Evolutionary conservation across 2,113 vertebrate genomes (phyloP).

Genomic region (Lophius piscatorius): DNA sequence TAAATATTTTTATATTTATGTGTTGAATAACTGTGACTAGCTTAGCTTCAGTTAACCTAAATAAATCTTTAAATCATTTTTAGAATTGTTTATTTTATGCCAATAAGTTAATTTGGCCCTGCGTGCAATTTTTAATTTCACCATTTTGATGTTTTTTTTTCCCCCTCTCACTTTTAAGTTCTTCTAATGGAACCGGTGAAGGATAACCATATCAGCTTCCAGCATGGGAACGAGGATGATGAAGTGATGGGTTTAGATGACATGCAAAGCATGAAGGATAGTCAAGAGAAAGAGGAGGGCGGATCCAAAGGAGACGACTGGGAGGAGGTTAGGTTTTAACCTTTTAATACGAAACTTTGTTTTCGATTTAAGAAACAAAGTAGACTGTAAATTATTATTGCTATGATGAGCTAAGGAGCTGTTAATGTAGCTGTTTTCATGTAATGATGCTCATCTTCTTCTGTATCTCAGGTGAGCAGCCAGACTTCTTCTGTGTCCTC

Average conservation of each 20-base stretch:
- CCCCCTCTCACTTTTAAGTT: slow-evolving; percentile 14
- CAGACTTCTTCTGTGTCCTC: slow-evolving; percentile 90
- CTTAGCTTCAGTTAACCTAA: background rate
- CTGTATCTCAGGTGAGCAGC: slow-evolving; percentile 79
- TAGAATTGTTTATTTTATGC: accelerated
- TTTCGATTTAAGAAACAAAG: background rate
- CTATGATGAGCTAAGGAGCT: background rate
- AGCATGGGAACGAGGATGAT: slow-evolving; percentile 12
- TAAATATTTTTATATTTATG: too few species aligned
- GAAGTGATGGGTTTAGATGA: slow-evolving; percentile 19
- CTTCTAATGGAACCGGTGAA: slow-evolving; percentile 47
- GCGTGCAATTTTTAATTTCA: background rate
- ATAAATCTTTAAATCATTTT: background rate
- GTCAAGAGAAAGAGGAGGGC: slow-evolving; percentile 56
- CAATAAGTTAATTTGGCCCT: background rate
- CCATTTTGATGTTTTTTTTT: background rate
- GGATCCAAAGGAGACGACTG: slow-evolving; percentile 78
- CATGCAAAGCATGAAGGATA: slow-evolving; percentile 12
- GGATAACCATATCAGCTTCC: slow-evolving; percentile 41
- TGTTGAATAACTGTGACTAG: too few species aligned
- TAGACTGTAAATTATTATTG: background rate
- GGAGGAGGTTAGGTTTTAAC: slow-evolving; percentile 82
- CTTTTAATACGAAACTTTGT: background rate
- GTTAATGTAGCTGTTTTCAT: background rate
- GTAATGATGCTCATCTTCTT: background rate